Percentiles rank a stretch among this genome's conserved stretches.
Conservation (phyloP, 2,113 vertebrate species). For the Hiodon tergisus region DNA sequence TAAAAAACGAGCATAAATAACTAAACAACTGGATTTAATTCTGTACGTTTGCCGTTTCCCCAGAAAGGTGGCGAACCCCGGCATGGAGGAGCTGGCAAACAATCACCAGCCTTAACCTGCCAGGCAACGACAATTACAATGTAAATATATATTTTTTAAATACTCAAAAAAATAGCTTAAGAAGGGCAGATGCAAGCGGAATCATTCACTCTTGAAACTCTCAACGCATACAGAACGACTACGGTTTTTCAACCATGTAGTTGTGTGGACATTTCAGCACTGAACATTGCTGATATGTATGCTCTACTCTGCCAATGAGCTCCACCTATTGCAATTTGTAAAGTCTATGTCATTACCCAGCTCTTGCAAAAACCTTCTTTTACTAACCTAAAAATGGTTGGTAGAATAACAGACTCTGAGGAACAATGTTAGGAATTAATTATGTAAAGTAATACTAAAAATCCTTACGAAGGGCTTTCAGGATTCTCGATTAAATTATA, state of each 20-base stretch:
- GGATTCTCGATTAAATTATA: conserved; percentile 14
- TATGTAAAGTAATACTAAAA: conserved; percentile 6
- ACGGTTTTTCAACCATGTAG: not conserved
- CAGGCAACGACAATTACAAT: conserved; percentile 12
- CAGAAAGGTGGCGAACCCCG: conserved; percentile 60
- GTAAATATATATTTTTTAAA: no score
- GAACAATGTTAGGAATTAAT: conserved; percentile 7
- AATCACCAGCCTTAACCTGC: conserved; percentile 63
- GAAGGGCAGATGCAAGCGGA: not conserved
- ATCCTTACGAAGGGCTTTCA: not conserved
- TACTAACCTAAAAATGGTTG: not conserved
- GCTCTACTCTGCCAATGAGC: not conserved
- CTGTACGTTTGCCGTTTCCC: conserved; percentile 56
- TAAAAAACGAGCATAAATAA: conserved; percentile 55
- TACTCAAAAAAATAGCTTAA: conserved; percentile 11
- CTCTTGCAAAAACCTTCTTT: not conserved
- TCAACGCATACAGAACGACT: not conserved
- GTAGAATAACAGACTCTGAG: conserved; percentile 6
- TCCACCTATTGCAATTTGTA: not conserved
- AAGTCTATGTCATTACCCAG: not conserved
- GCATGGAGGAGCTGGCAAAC: conserved; percentile 59
- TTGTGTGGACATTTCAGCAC: conserved; percentile 7
- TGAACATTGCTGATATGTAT: not conserved
- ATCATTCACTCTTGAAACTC: not conserved
- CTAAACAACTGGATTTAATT: conserved; percentile 53